A percentile compares a stretch with the other conserved stretches of the same genome.
phyloP scores from a whole-genome alignment of 2,797 vertebrate species.

The Ispidina lecontei region DNA sequence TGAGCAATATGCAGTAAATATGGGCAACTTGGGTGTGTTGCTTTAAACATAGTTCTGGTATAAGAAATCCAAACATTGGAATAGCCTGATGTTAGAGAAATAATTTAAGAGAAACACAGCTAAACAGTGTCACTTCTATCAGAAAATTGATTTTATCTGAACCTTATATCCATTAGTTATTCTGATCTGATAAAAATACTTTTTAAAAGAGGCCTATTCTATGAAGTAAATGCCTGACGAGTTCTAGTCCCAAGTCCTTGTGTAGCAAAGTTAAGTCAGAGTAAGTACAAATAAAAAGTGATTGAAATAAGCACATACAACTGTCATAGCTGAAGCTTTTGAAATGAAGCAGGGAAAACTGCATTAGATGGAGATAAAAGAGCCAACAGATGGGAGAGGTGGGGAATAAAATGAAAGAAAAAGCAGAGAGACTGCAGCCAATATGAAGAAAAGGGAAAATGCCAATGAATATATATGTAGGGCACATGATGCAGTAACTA shows the following conservation, averaged over 20 bases:
- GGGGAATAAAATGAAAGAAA: neutral
- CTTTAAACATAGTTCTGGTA: neutral
- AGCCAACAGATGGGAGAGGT: conserved; percentile 5
- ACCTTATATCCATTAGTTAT: neutral
- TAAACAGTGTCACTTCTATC: neutral
- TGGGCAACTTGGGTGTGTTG: neutral
- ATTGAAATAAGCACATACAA: neutral
- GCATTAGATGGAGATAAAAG: conserved; percentile 4
- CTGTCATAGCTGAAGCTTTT: conserved; percentile 15
- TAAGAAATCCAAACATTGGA: neutral
- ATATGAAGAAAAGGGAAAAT: neutral
- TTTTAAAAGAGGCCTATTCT: neutral
- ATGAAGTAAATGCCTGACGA: neutral
- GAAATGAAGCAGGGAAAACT: neutral
- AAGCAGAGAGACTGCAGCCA: neutral
- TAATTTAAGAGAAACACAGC: neutral
- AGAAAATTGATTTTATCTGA: neutral
- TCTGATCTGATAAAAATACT: neutral
- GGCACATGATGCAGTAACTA: neutral
- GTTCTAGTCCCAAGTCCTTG: neutral
- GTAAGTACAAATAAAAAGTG: neutral
- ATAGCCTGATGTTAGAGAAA: neutral
- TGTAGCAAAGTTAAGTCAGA: neutral
- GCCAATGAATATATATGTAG: neutral
- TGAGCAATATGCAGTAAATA: fast-evolving